These are phyloP conservation scores for Drosophila willistoni DNA, from an alignment of 1,140 invertebrate species.

Conservation along the genomic window DNA sequence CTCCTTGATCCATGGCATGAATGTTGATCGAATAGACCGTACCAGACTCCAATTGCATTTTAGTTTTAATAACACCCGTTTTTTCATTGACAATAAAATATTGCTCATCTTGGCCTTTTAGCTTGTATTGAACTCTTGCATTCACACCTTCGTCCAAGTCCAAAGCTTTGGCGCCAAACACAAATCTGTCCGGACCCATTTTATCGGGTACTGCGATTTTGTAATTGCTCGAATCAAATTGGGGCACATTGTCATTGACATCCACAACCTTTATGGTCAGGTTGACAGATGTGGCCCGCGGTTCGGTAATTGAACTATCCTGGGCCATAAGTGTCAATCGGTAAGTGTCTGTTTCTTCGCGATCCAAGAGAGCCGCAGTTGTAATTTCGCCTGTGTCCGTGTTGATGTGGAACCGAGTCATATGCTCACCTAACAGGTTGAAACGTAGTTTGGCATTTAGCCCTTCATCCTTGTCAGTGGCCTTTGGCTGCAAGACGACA, in stretches of 20 bases:
- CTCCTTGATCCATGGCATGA: conserved; percentile 89
- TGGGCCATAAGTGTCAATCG: conserved; percentile 92
- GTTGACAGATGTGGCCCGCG: conserved; percentile 90
- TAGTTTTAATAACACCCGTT: conserved; percentile 92
- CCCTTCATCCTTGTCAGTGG: conserved; percentile 91
- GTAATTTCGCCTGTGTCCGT: conserved; percentile 89
- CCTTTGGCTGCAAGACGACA: conserved; percentile 88
- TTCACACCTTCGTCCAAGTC: conserved; percentile 92
- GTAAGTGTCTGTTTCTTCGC: conserved; percentile 90
- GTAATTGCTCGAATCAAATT: conserved; percentile 89
- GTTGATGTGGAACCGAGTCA: conserved; percentile 90
- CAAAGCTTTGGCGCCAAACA: conserved; percentile 92
- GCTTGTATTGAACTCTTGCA: conserved; percentile 90
- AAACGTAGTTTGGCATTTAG: conserved; percentile 93
- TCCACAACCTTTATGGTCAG: conserved; percentile 91
- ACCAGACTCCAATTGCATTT: conserved; percentile 83
- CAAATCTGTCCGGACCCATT: conserved; percentile 90
- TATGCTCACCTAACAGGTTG: conserved; percentile 91
- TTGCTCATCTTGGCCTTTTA: conserved; percentile 90
- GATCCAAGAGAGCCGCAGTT: conserved; percentile 89
- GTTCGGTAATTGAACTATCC: conserved; percentile 93
- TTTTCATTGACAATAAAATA: conserved; percentile 90
- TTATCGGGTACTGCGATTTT: conserved; percentile 91
- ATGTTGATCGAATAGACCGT: conserved; percentile 85
- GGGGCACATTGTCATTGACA: conserved; percentile 94